Base-by-base conservation (phyloP, 2,797 vertebrate species). In the Salmo trutta region DNA sequence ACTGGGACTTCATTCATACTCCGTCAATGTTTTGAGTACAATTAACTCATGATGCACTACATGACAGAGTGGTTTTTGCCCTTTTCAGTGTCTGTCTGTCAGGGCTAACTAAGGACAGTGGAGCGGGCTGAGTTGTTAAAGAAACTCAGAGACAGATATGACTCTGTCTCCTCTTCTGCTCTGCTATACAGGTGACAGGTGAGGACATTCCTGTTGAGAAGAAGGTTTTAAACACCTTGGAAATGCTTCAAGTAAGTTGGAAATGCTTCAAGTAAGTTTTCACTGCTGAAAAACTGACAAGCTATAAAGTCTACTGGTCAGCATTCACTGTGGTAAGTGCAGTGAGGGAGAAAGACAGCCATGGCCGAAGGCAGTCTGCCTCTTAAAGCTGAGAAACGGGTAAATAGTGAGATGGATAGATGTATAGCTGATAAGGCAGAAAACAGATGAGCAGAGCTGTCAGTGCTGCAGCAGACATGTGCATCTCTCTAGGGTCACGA, bases 321-420 rank as follows among this genome's bases (percentile, higher is more conserved):
- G 68, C 73, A 64, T 81, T 82, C 78, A 81, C 54, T 15, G 47
- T 59, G 65, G 19, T 29, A 33, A 52, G 16, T 70, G 74, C 67
- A 81, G 53, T 75, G 73, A 77, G 59, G 21, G n/a, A 24, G 17
- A 64, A 64, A 64, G 81, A 79, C 41, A 36, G 75, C 79, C 76
- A 67, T n/a, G 41, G 62, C 74, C 41, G 1, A 16, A 41, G 82
- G 84, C 82, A 71, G 19, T 74, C 59, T n/a, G 31, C 76, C 73
- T 73, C 77, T 73, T 77, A 81, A 74, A 82, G 69, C 75, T 71
- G 33, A 71, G 71, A 77, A 82, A 71, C 68, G 16, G 3, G 62
- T 52, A 66, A 67, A 75, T 59, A 66, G 41, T 10, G 16, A 29
- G 59, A 7, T 17, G 66, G 73, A 65, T 51, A 27, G 59, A 59